These are phyloP conservation scores for Garrulus glandarius DNA, from an alignment of 2,797 vertebrate species.

Conservation along the genomic window DNA sequence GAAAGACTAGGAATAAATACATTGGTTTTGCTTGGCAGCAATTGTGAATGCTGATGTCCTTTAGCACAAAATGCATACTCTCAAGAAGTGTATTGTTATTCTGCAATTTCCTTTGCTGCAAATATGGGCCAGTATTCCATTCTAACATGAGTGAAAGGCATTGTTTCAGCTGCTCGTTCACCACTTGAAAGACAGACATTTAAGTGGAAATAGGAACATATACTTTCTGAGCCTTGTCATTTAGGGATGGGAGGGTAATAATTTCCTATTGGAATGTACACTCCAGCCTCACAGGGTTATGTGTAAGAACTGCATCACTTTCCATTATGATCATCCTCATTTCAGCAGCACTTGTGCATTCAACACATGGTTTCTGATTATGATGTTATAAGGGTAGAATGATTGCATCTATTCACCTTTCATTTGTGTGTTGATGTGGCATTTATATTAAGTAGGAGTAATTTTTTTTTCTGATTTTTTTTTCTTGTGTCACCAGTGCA, in stretches of 20 bases:
- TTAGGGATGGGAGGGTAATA: slow-evolving; percentile 68
- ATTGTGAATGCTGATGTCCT: not conserved
- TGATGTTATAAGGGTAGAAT: slow-evolving; percentile 71
- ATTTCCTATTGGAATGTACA: slow-evolving; percentile 40
- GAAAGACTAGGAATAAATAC: not conserved
- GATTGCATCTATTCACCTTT: slow-evolving; percentile 77
- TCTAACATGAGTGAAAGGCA: slow-evolving; percentile 5
- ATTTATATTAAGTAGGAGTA: slow-evolving; percentile 86
- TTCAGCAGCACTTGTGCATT: slow-evolving; percentile 62
- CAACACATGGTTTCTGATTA: slow-evolving; percentile 67
- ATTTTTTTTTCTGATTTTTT: slow-evolving; percentile 86
- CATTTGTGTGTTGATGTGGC: slow-evolving; percentile 86
- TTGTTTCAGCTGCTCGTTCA: slow-evolving; percentile 42
- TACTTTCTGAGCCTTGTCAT: not conserved
- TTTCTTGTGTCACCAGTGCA: slow-evolving; percentile 88
- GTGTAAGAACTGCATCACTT: slow-evolving; percentile 62
- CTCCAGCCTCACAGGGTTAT: slow-evolving; percentile 50
- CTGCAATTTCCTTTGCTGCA: not conserved
- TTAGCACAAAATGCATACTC: not conserved
- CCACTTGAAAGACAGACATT: not conserved
- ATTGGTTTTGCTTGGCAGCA: not conserved
- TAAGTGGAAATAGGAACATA: not conserved
- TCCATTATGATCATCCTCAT: slow-evolving; percentile 72
- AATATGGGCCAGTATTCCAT: not conserved
- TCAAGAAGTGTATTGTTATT: not conserved